Conservation (phyloP, 1,140 invertebrate species). For the Pseudomyrmex sp. region DNA sequence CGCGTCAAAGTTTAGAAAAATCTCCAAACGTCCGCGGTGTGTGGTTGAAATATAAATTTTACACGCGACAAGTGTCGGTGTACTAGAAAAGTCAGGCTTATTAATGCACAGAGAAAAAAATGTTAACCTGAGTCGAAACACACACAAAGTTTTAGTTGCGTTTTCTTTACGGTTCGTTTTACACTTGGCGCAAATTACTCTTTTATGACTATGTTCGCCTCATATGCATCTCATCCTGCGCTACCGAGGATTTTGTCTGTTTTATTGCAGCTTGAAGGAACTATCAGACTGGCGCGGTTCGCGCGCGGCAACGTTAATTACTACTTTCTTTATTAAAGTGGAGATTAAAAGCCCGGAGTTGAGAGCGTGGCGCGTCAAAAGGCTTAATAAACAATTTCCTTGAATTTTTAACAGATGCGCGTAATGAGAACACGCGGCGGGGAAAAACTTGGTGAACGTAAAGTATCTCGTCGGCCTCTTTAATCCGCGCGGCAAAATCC, state of each 20-base stretch:
- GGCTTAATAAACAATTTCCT: slow-evolving; percentile 58
- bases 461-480: slow-evolving; percentile 19
- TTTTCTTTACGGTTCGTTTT: slow-evolving; percentile 28
- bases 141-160: slow-evolving; percentile 7
- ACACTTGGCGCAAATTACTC: slow-evolving; percentile 35
- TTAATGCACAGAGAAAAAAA: slow-evolving; percentile 14
- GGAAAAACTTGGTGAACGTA: background rate
- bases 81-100: background rate
- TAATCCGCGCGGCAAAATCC: slow-evolving; percentile 47
- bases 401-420: slow-evolving; percentile 39
- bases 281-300: slow-evolving; percentile 18
- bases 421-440: background rate
- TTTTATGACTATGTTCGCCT: slow-evolving; percentile 34
- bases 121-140: slow-evolving; percentile 13
- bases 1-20: too few species aligned
- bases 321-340: slow-evolving; percentile 54
- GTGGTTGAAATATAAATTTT: background rate
- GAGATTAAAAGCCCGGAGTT: slow-evolving; percentile 47
- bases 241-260: slow-evolving; percentile 34
- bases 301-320: slow-evolving; percentile 44
- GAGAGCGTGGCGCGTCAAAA: slow-evolving; percentile 19
- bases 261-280: slow-evolving; percentile 51
- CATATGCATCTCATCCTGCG: slow-evolving; percentile 13
- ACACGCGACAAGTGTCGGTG: background rate
- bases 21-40: too few species aligned